Evolutionary conservation across 2,797 vertebrate genomes (phyloP), one percentile per base, ranked within the genome.

Genomic region (Garrulus glandarius): DNA sequence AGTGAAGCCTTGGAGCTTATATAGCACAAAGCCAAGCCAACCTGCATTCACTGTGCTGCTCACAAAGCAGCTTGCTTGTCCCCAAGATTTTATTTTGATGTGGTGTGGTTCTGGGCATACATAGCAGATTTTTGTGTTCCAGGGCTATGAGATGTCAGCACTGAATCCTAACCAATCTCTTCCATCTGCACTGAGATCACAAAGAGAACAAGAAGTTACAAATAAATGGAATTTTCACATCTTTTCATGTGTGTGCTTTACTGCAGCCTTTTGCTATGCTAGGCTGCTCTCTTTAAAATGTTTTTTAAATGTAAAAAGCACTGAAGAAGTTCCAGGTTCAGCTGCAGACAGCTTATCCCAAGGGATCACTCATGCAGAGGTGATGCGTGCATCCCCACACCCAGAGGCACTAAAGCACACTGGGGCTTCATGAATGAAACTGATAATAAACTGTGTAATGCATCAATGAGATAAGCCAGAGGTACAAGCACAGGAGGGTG

Each of bases 181-280:
- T 92, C 77, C 71, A 92, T 47, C 77, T 94, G 77, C 59, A 46
- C 21, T 5, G 17, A 93, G 92, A 92, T 88, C 77, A 92, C 57
- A 76, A 95, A 83, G 61, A 88, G 74, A 94, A 76, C 63, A 94
- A 67, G 50, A 59, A 86, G 61, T 88, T 96, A 86, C 65, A 95
- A 92, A 94, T 71, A 94, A 72, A 74, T 4, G 14, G 81, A 91
- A 91, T 95, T 93, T 92, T 74, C 64, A 52, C 6, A 2, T 76
- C 68, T 82, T 95, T 90, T 87, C 11, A 87, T 77, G 49, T 65
- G 52, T 55, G 71, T 0, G 1, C 47, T 76, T 76, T 81, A 64
- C 32, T 86, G 57, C 79, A 84, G 64, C 36, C 30, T 90, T 76
- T 57, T 41, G 12, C 43, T 84, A 10, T 47, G 63, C 13, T 30